Evolutionary conservation across 1,140 invertebrate species (phyloP), one percentile per base, ranked within the genome.

Genomic region (Anadara kagoshimensis): DNA sequence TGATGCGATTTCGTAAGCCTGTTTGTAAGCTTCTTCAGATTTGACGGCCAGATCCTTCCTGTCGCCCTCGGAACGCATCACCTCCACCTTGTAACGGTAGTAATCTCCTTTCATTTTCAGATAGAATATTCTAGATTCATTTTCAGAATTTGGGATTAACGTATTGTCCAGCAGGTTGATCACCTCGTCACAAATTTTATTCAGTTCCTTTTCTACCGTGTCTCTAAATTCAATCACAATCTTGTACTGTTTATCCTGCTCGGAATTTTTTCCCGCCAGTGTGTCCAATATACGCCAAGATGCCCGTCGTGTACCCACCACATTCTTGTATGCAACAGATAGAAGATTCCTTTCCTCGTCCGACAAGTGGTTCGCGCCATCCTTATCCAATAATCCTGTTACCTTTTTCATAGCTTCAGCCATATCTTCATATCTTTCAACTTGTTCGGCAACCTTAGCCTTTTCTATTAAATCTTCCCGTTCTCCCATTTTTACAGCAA

Each of bases 71-170:
- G 97, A 96, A 87, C 96, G 96, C 87, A 96, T 96, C 87, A 99
- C 97, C 93, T 99, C 98, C 87, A 98, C 98, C 88, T 99, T 93
- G 93, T 99, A 99, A 92, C 98, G 86, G 92, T 97, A 98, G 92
- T 99, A 99, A 92, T 99, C 98, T 87, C 98, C 98, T 92, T 98
- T 98, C 97, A 98, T 99, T 93, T 98, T 99, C 90, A 97, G 93
- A 92, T 98, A 98, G 91, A 98, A 98, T 89, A 99, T 97, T 94
- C 98, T 98, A 89, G 95, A 97, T 93, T 99, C 97, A 41, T 67
- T 54, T 18, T 75, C 76, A 16, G 59, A 66, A 8, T 83, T 80
- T 53, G 95, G 94, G 89, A 99, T 97, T 89, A 98, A 93, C 92
- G 96, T 96, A 91, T 98, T 98, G 91, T 99, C 96, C 87, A 99